Conservation (phyloP, 2,113 vertebrate species). For the Dermatemys mawii region DNA sequence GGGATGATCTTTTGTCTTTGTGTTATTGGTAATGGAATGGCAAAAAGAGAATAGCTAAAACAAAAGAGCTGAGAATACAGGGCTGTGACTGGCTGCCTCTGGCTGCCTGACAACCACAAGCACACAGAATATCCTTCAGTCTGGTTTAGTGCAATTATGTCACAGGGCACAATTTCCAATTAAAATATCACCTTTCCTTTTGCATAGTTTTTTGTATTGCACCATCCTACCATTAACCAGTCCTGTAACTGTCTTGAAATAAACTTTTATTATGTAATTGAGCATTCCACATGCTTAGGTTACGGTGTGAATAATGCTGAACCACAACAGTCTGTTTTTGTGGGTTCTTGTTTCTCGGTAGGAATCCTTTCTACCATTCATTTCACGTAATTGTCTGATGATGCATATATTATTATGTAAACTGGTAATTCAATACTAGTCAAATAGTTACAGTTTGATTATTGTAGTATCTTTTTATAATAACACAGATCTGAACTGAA, state of each 20-base stretch:
- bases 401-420: neutral
- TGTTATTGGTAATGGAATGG: neutral
- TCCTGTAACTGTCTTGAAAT: neutral
- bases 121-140: neutral
- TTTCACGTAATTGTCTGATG: neutral
- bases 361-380: accelerated
- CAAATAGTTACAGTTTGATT: neutral
- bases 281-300: neutral
- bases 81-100: neutral
- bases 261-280: neutral
- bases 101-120: neutral
- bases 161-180: accelerated
- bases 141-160: neutral
- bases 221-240: neutral
- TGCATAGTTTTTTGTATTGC: neutral
- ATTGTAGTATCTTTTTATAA: neutral
- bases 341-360: neutral
- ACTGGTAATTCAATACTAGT: neutral
- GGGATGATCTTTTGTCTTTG: neutral
- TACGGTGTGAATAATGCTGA: neutral
- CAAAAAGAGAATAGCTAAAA: neutral
- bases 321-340: neutral
- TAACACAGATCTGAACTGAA: neutral
- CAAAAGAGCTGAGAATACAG: neutral
- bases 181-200: accelerated